Conservation (phyloP, 1,140 invertebrate species). For the Hypothenemus hampei region DNA sequence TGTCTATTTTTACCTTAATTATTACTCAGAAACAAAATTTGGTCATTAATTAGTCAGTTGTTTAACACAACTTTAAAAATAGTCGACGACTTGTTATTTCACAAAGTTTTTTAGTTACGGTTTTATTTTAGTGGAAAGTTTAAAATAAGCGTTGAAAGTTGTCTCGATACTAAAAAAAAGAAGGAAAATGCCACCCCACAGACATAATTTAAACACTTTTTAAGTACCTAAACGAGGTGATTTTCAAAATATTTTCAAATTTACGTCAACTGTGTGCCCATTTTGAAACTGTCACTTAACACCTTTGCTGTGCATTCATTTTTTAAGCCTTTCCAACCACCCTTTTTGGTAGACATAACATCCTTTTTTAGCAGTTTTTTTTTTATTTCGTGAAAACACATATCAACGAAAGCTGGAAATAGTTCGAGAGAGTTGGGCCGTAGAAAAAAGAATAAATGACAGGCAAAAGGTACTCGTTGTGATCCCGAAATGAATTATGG, state of each 20-base stretch:
- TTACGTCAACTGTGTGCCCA: background rate
- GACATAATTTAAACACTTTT: background rate
- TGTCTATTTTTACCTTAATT: too few relatives aligned
- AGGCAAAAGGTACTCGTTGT: background rate
- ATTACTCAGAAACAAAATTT: too few relatives aligned
- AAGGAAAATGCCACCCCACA: background rate
- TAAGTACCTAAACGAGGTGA: background rate
- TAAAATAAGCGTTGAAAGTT: too few relatives aligned
- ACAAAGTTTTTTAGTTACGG: too few relatives aligned
- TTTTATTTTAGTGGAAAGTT: too few relatives aligned
- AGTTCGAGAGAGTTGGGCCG: background rate
- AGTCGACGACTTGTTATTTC: too few relatives aligned
- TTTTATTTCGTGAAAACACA: background rate
- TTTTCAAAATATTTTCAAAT: background rate
- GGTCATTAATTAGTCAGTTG: too few relatives aligned
- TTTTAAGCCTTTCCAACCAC: constrained; percentile 4
- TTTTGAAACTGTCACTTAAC: background rate
- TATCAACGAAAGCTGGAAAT: background rate
- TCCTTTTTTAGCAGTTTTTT: constrained; percentile 5
- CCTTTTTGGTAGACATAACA: background rate
- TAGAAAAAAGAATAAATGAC: background rate
- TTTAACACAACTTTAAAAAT: too few relatives aligned
- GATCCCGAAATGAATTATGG: background rate
- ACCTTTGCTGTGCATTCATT: background rate
- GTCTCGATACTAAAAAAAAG: too few relatives aligned